Percentiles rank a stretch among this genome's conserved stretches.
phyloP scores from a whole-genome alignment of 2,113 vertebrate species.

The Pipa parva region DNA sequence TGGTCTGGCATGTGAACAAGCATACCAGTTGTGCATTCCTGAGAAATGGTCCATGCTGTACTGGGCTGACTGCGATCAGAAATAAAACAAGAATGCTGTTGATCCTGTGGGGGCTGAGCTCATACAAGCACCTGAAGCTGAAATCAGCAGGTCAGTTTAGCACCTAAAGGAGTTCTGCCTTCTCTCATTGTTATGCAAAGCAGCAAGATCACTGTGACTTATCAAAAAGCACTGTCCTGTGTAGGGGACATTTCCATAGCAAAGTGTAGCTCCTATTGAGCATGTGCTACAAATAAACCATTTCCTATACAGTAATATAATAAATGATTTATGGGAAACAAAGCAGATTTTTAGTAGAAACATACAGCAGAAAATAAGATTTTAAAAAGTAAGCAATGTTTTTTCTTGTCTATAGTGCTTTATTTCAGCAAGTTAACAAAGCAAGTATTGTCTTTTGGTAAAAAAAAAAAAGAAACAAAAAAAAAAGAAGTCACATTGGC shows the following conservation, averaged over 20 bases:
- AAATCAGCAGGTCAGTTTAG: slow-evolving; percentile 16
- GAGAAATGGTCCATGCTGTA: slow-evolving; percentile 99
- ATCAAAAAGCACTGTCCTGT: neutral
- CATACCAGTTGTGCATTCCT: slow-evolving; percentile 97
- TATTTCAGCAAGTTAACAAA: too few relatives aligned
- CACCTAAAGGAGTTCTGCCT: slow-evolving; percentile 5
- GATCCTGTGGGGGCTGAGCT: slow-evolving; percentile 7
- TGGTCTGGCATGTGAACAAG: slow-evolving; percentile 90
- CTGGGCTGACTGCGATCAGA: slow-evolving; percentile 77
- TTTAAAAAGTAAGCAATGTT: too few relatives aligned
- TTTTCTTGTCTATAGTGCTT: too few relatives aligned
- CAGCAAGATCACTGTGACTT: neutral
- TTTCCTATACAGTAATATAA: too few relatives aligned
- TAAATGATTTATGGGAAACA: too few relatives aligned
- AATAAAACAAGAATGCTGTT: neutral
- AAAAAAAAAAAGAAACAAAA: neutral
- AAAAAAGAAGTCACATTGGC: too few relatives aligned
- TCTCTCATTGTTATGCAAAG: slow-evolving; percentile 23
- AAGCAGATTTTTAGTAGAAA: too few relatives aligned
- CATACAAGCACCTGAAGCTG: neutral
- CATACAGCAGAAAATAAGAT: too few relatives aligned
- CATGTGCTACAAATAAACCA: too few relatives aligned
- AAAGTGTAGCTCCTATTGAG: too few relatives aligned
- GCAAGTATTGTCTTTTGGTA: too few relatives aligned
- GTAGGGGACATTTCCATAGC: too few relatives aligned